Evolutionary conservation across 2,797 vertebrate genomes (phyloP), one percentile per base, ranked within the genome.

Genomic region (Ctenochaetus hawaiiensis): DNA sequence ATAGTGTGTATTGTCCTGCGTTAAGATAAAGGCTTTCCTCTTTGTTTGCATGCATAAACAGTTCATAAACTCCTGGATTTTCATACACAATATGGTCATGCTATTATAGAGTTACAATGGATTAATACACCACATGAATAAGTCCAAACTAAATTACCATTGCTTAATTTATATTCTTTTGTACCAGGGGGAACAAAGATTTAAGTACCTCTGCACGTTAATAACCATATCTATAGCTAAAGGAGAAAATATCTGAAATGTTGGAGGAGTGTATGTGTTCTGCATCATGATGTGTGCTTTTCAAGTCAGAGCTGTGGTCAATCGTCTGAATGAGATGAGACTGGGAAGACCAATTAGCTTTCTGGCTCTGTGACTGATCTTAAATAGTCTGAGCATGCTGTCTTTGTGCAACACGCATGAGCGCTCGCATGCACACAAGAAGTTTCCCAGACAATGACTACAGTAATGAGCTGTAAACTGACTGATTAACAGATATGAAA

Each of bases 341-440:
- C 2, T 58, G 39, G 45, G 22, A 77, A 39, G 54, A 34, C 45
- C 58, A 77, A 58, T 82, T 69, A 39, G 17, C 58, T 68, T 48
- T 22, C 16, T 72, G 56, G 18, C 51, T 59, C 13, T 53, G 53
- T 67, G 39, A 70, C n/a, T 44, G 39, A 80, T 79, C 63, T 74
- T 71, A 45, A 58, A 63, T 13, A 20, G 53, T 30, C 52, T 30
- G 20, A 61, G 47, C 9, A 3, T 74, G 77, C 74, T 56, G 2
- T 53, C 44, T 22, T 6, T 53, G 37, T 78, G 67, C 47, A 53
- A 26, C 54, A 74, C 72, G 67, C 43, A 18, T 51, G 48, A 75
- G 14, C 39, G 60, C 68, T 30, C 5, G 34, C 26, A 39, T 43
- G 52, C 44, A 44, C 41, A 54, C 26, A 53, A 39, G 47, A 74